Evolutionary conservation across 2,888 invertebrate species (phyloP), one percentile per base, ranked within the genome.

Genomic region (Dorcus parallelipipedus): DNA sequence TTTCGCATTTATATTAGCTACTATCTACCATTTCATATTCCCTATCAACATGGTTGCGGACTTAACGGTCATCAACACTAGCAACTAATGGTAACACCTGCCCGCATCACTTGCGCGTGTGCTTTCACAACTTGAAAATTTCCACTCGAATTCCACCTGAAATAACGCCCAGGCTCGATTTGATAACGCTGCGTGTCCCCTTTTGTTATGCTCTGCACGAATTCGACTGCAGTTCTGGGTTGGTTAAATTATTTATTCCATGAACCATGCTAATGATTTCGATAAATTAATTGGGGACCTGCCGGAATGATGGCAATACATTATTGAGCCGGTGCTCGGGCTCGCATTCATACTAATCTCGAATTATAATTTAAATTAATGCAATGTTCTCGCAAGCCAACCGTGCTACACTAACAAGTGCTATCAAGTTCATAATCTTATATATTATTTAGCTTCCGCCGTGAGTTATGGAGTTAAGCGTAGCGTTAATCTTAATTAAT

Each of bases 331-430:
- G 45, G 20, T 9, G 17, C 45, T 4, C 20, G 5, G 42, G 14
- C 10, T 42, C 42, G 42, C 42, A 10, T 23, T 23, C 45, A 45
- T 45, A 9, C 45, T 45, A 45, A 45, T 45, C 45, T 23, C n/a
- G 40, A 55, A 55, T 55, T 55, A 49, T 55, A 55, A 55, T 55
- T 55, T 55, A 49, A 55, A 55, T 41, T 55, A 49, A 55, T 49
- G 49, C 26, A 49, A 33, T 33, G 26, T 55, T 55, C 40, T 55
- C 49, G 41, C 48, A 41, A n/a, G 3, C 26, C 43, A 17, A 17
- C 33, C 23, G 39, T 40, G 40, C 51, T 38, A 45, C 38, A 45
- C 39, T 45, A 45, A 45, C 45, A 45, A 45, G 45, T 45, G 45
- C 23, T 45, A 45, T 23, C 17, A 45, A 45, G 45, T 45, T 45